Percentiles rank a stretch among this genome's conserved stretches.
Evolutionary conservation across 2,797 vertebrate genomes (phyloP).

Genomic region (Hoplostethus mediterraneus): DNA sequence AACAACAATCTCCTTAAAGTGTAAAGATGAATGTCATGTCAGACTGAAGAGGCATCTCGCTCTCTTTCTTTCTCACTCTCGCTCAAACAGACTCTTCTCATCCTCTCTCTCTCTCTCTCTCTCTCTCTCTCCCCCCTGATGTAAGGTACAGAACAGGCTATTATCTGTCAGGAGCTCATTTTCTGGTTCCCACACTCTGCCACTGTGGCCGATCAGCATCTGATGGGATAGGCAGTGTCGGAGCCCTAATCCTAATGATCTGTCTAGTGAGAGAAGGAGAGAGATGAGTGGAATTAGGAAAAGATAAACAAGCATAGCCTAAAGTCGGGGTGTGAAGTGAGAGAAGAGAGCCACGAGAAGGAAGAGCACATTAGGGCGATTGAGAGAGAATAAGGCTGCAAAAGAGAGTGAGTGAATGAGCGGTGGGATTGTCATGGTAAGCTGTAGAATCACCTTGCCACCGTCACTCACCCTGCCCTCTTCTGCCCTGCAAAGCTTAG

Average conservation of each 20-base stretch:
- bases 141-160: constrained; percentile 61
- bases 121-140: constrained; percentile 36
- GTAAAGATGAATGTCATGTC: constrained; percentile 27
- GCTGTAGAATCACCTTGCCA: constrained; percentile 56
- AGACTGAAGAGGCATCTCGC: constrained; percentile 9
- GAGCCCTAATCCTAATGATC: constrained; percentile 79
- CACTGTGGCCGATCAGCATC: constrained; percentile 73
- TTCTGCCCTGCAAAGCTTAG: constrained; percentile 40
- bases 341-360: constrained; percentile 36
- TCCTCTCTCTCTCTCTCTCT: constrained; percentile 22
- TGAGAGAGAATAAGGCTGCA: constrained; percentile 44
- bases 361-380: constrained; percentile 38
- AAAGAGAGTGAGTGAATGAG: constrained; percentile 42
- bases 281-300: constrained; percentile 68
- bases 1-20: constrained; percentile 31
- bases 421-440: constrained; percentile 54
- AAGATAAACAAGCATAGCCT: constrained; percentile 71
- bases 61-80: background rate
- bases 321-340: constrained; percentile 13
- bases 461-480: constrained; percentile 57
- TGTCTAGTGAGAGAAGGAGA: constrained; percentile 65
- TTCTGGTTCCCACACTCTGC: constrained; percentile 78
- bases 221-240: constrained; percentile 72
- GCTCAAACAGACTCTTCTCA: background rate
- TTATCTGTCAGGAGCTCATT: constrained; percentile 78